Base-by-base conservation (phyloP, 1,140 invertebrate species). In the Eciton burchellii region DNA sequence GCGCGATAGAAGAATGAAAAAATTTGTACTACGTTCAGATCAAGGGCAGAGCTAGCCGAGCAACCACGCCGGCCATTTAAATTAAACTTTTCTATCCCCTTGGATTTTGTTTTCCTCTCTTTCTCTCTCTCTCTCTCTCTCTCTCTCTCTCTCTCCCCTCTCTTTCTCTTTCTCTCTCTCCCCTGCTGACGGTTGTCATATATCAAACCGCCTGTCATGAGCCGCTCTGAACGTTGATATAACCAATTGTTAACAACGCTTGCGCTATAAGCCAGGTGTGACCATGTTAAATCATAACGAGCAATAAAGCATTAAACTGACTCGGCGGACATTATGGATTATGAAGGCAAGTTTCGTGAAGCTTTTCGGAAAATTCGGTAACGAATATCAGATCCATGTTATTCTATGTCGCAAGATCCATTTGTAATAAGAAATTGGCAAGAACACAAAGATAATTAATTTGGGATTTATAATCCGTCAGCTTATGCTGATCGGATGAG, bases 21-120 rank as follows among this genome's bases (percentile, higher is more conserved):
- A 83, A 41, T 86, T 81, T 49, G 54, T n/a, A 24, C 45, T n/a
- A 21, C 62, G 21, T 35, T 47, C 43, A 43, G 62, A 56, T 66
- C 24, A 76, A 57, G 65, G 72, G 43, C 71, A 41, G 21, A 79
- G 49, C 49, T 76, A 54, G 81, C 45, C n/a, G 83, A 65, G 60
- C 60, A 84, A 79, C 66, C 60, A 84, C 70, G 74, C 24, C 49
- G 85, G 60, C 87, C 65, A 86, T 60, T 87, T 89, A 90, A 90
- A 91, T 91, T 90, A 90, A 91, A 91, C 89, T 90, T 91, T 86
- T 82, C 88, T 83, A 70, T 41, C 83, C 63, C 68, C 49, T 60
- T 68, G 47, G 21, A 19, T 21, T 26, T 35, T 6, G 19, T 35
- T 6, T 35, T 6, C 35, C 6, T 35, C 6, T 2, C 35, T 35